Evolutionary conservation across 2,797 vertebrate species (phyloP), one percentile per base, ranked within the genome.

Genomic region (Pangasius mekongensis): DNA sequence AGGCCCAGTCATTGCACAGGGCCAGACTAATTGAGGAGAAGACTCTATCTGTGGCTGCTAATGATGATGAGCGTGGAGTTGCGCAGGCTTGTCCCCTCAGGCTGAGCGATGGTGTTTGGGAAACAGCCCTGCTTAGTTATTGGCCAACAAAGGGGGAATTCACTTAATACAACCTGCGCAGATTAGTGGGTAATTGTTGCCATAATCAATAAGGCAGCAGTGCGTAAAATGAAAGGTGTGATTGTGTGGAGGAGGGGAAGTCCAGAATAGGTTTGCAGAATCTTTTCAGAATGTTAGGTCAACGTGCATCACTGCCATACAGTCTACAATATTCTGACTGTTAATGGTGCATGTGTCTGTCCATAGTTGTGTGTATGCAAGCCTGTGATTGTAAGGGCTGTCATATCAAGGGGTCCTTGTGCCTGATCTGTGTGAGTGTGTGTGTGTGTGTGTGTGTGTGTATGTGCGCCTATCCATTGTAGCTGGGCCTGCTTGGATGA

Each of bases 111-210:
- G 93, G 93, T 91, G 92, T 93, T 93, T 94, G 93, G 94, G 94
- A 94, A 94, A 94, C 94, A 94, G 93, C 94, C 95, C 93, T 95
- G 94, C 96, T 96, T 96, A 96, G 95, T 97, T 97, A 96, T 96
- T 97, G 96, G 96, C 96, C 95, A 96, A 95, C 96, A 96, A 96
- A 95, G 93, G 94, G 94, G 95, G 95, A 95, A 95, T 96, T 95
- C 95, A 94, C 95, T 96, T 96, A 96, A 96, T 96, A 94, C 94
- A 94, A 94, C 92, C 89, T 94, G 93, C 95, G 94, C 94, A 95
- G 95, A 96, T 96, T 96, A 96, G 96, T 95, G 94, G 95, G 96
- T 97, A 97, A 97, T 96, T 97, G 97, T 95, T 95, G 94, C 93
- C 89, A 91, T 95, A 93, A 97, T 97, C 97, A 96, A 98, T 97